Conservation (phyloP, 2,797 vertebrate species). For the Varecia variegata region DNA sequence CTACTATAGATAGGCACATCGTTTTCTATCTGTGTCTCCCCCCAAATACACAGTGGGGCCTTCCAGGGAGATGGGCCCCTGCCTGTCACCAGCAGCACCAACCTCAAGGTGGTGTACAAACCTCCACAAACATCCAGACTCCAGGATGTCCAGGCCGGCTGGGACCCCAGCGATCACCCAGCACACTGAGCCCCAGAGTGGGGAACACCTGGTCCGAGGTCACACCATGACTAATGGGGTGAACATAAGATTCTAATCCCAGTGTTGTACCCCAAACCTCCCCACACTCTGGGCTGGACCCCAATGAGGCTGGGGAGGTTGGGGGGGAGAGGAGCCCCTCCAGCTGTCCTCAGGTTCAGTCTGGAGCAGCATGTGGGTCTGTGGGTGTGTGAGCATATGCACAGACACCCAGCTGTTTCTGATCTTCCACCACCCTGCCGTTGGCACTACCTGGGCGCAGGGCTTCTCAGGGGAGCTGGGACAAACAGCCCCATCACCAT, state of each 20-base stretch:
- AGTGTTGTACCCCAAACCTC: neutral
- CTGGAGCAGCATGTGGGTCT: neutral
- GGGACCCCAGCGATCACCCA: neutral
- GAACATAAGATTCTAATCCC: neutral
- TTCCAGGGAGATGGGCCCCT: neutral
- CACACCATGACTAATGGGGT: neutral
- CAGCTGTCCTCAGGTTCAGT: neutral
- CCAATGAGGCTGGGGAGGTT: neutral
- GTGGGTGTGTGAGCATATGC: rapidly evolving
- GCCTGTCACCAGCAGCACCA: neutral
- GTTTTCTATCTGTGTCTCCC: neutral
- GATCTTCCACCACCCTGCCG: neutral
- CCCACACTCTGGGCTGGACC: neutral
- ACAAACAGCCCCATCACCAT: neutral
- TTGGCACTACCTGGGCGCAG: neutral
- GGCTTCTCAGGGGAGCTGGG: neutral
- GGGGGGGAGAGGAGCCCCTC: neutral
- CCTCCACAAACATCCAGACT: neutral
- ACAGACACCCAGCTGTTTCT: neutral
- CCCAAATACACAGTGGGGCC: neutral
- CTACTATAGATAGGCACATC: neutral
- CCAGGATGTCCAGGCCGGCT: neutral
- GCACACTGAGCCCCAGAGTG: neutral
- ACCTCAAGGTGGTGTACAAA: neutral
- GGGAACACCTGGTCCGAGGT: neutral